phyloP scores from a whole-genome alignment of 2,888 invertebrate genomes.

The Ichneumoninae sp. region DNA sequence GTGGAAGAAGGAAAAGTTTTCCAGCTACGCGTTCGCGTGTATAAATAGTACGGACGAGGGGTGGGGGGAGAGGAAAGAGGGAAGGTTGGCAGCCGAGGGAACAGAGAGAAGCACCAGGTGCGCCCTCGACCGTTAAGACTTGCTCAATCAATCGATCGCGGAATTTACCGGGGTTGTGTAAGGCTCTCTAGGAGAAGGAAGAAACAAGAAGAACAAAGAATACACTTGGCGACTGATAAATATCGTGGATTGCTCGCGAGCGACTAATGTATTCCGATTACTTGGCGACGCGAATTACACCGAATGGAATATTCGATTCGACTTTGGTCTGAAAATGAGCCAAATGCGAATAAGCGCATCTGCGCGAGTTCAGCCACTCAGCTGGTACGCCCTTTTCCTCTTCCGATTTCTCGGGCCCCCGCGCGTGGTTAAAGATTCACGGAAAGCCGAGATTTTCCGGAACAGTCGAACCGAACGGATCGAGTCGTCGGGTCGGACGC shows the following conservation, averaged over 20 bases:
- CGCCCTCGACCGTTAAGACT: slow-evolving; percentile 74
- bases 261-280: slow-evolving; percentile 23
- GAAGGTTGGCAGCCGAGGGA: slow-evolving; percentile 66
- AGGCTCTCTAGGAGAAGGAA: slow-evolving; percentile 20
- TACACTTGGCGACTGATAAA: slow-evolving; percentile 39
- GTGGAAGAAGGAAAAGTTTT: slow-evolving; percentile 54
- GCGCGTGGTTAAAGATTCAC: not conserved
- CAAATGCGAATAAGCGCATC: not conserved
- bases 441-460: not conserved
- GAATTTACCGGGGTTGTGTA: slow-evolving; percentile 46
- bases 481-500: not conserved
- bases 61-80: not conserved
- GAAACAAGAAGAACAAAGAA: slow-evolving; percentile 1
- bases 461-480: not conserved
- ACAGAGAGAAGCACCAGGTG: slow-evolving; percentile 76
- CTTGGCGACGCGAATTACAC: slow-evolving; percentile 2
- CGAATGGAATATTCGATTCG: slow-evolving; percentile 1
- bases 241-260: slow-evolving; percentile 18
- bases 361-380: not conserved
- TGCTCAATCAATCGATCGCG: slow-evolving; percentile 77
- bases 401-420: not conserved
- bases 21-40: slow-evolving; percentile 45
- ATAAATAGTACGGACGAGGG: slow-evolving; percentile 54
- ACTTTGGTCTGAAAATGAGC: not conserved
- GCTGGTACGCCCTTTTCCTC: no score